Evolutionary conservation across 1,140 invertebrate genomes (phyloP).

Genomic region (Parasteatoda tepidariorum): DNA sequence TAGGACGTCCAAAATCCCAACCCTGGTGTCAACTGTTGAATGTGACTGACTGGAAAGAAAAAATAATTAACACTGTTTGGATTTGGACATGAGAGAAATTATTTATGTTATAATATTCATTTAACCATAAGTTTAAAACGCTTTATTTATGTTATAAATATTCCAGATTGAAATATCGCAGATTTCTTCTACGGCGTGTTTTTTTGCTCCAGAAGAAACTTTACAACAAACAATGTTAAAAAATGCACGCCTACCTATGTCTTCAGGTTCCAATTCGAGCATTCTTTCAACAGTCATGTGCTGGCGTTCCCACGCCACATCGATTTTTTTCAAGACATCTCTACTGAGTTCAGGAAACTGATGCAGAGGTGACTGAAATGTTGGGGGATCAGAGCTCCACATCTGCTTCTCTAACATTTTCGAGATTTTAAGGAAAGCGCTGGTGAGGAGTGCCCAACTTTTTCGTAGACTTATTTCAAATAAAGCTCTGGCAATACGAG

Average conservation of each 20-base stretch:
- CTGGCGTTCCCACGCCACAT: conserved; percentile 73
- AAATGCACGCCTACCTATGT: conserved; percentile 84
- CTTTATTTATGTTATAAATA: no score
- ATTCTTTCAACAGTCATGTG: conserved; percentile 79
- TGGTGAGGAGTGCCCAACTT: conserved; percentile 89
- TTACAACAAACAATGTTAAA: no score
- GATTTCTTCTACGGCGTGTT: no score
- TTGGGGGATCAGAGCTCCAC: conserved; percentile 75
- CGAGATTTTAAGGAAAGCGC: conserved; percentile 80
- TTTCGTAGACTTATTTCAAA: conserved; percentile 93
- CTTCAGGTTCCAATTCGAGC: conserved; percentile 86
- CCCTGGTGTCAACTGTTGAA: no score
- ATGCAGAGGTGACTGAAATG: conserved; percentile 82
- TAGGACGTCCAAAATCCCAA: no score
- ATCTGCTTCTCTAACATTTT: conserved; percentile 91
- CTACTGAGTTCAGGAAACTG: conserved; percentile 84
- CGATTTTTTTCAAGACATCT: conserved; percentile 86
- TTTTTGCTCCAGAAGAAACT: no score
- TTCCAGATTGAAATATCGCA: no score
- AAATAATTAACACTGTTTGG: no score
- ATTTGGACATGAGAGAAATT: no score
- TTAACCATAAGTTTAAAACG: no score
- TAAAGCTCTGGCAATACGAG: conserved; percentile 87
- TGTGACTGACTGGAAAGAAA: no score
- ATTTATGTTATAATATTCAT: no score